A percentile compares a stretch with the other conserved stretches of the same genome.
phyloP scores from a whole-genome alignment of 2,797 vertebrate genomes.

The Neostethus bicornis region DNA sequence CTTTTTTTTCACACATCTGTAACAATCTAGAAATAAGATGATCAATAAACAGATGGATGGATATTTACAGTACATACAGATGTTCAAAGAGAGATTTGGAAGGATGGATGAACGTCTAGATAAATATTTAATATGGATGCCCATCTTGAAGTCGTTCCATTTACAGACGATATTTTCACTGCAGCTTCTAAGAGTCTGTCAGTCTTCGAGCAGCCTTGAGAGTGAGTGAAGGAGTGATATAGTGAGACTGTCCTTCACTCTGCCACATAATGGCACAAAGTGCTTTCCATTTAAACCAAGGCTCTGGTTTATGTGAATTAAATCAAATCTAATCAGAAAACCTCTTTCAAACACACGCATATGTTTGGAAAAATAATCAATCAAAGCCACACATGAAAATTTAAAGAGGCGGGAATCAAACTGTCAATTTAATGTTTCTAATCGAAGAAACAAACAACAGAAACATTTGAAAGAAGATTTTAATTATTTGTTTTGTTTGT shows the following conservation, averaged over 20 bases:
- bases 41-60: no score
- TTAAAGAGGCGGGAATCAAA: no score
- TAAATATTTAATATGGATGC: neutral
- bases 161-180: neutral
- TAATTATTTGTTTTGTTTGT: no score
- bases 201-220: conserved; percentile 33
- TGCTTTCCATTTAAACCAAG: conserved; percentile 71
- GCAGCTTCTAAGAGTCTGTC: conserved; percentile 12
- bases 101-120: neutral
- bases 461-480: no score
- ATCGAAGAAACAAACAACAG: no score
- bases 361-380: conserved; percentile 15
- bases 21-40: no score
- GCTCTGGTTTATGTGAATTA: conserved; percentile 66
- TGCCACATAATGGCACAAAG: conserved; percentile 49
- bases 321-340: conserved; percentile 70
- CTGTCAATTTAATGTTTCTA: no score
- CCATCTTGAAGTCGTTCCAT: neutral
- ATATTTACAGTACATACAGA: no score
- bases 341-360: conserved; percentile 43
- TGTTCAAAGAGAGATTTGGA: no score
- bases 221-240: conserved; percentile 39
- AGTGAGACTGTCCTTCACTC: conserved; percentile 54
- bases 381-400: neutral
- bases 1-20: no score